phyloP scores from a whole-genome alignment of 1,140 invertebrate species.

The Achroia grisella region DNA sequence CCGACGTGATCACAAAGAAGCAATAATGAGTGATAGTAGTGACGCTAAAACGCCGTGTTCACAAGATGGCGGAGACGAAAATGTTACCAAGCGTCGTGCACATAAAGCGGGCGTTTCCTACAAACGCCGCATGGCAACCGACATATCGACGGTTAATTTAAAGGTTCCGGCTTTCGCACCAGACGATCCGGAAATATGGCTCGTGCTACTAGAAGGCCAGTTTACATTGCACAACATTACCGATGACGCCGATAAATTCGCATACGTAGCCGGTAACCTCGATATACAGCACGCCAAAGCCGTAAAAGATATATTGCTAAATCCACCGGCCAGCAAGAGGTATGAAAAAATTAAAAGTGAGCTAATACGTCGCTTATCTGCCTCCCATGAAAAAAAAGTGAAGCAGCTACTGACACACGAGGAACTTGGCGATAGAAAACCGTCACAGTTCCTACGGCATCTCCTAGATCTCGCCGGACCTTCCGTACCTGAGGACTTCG shows the following conservation, averaged over 20 bases:
- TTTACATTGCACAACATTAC: conserved; percentile 1
- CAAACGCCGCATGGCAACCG: too few species aligned
- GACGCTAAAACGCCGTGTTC: too few species aligned
- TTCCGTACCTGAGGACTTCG: conserved; percentile 15
- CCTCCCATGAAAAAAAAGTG: conserved; percentile 12
- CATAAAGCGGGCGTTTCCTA: too few species aligned
- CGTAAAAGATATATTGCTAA: conserved; percentile 4
- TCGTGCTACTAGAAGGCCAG: conserved; percentile 16
- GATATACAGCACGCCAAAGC: not conserved
- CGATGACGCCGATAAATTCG: too few species aligned
- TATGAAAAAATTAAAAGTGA: conserved; percentile 10
- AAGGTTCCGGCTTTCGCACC: conserved; percentile 12
- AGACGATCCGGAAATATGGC: conserved; percentile 16
- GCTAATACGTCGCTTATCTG: conserved; percentile 3
- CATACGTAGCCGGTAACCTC: too few species aligned
- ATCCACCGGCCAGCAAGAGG: not conserved
- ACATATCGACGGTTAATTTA: too few species aligned
- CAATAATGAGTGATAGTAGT: too few species aligned
- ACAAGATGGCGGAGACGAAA: too few species aligned
- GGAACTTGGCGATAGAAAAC: conserved; percentile 23
- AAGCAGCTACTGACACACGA: conserved; percentile 21
- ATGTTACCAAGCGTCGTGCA: too few species aligned
- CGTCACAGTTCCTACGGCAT: conserved; percentile 25
- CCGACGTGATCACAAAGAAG: too few species aligned
- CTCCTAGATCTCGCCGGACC: conserved; percentile 13